Evolutionary conservation across 1,140 invertebrate species (phyloP), one percentile per base, ranked within the genome.

Genomic region (Aleiodes sp.): DNA sequence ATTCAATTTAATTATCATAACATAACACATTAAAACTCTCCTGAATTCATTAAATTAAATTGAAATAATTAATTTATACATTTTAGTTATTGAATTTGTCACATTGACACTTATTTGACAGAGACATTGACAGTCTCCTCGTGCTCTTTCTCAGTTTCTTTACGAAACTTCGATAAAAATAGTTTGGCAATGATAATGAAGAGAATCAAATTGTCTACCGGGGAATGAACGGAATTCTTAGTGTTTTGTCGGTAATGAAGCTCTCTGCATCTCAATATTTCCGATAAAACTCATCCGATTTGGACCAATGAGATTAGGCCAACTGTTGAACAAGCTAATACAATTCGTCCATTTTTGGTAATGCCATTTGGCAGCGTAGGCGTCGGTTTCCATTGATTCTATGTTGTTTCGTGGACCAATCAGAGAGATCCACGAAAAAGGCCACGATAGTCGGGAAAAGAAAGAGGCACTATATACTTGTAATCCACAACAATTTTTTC

Each of bases 361-460:
- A 4, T 29, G n/a, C 28, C 14, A 29, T 28, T 26, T 60, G 28
- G 16, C 24, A 3, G 65, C 16, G 52, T 57, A 29, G 65, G 56
- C 19, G 65, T 26, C 46, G 21, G 9, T 7, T 52, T 39, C 64
- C 64, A 71, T 72, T 66, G 61, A 75, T 75, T 60, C 33, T 33
- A 16, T 10, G 26, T 35, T 37, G 33, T 16, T 65, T 71, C 74
- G 75, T 73, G 75, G 73, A 81, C 84, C 79, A 85, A 84, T 84
- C 63, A 70, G 33, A 70, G 73, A 14, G 71, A 59, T 83, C 80
- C 84, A 85, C 84, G 84, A 84, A 83, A 79, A 80, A 68, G n/a
- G 72, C 66, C 46, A 73, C 61, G 69, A 69, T 70, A 71, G 61
- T 73, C 65, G 65, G 67, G 31, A 65, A 19, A 46, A 65, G 28